Conservation (phyloP, 2,888 invertebrate species). For the Pardosa pseudoannulata region DNA sequence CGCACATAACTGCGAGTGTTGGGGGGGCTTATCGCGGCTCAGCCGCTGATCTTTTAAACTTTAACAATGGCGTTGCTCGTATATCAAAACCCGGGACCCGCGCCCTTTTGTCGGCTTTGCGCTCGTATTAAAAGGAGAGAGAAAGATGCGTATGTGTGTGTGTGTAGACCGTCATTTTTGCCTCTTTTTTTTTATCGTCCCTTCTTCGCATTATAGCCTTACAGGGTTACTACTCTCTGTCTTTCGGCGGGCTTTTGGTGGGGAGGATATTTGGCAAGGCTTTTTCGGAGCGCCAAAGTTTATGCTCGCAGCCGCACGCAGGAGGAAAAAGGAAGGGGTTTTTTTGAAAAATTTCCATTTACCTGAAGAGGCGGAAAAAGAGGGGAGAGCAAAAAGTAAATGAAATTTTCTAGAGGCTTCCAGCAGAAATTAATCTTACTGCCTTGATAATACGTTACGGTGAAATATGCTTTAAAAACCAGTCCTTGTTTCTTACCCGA, state of each 20-base stretch:
- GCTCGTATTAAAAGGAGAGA: slow-evolving; percentile 31
- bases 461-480: too few species aligned
- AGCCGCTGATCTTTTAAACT: slow-evolving; percentile 71
- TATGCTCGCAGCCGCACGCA: too few species aligned
- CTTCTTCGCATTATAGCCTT: slow-evolving; percentile 24
- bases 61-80: slow-evolving; percentile 71
- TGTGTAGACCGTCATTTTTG: slow-evolving; percentile 29
- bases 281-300: neutral
- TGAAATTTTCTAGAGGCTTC: too few species aligned
- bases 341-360: too few species aligned
- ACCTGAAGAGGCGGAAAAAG: too few species aligned
- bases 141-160: slow-evolving; percentile 10
- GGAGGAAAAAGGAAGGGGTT: too few species aligned
- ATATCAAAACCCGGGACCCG: slow-evolving; percentile 62
- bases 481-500: too few species aligned
- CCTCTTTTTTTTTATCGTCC: slow-evolving; percentile 52
- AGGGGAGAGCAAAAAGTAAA: too few species aligned
- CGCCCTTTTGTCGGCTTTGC: slow-evolving; percentile 60
- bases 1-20: slow-evolving; percentile 71
- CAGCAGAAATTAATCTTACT: too few species aligned
- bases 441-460: too few species aligned
- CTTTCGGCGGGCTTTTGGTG: neutral
- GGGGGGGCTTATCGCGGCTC: slow-evolving; percentile 71
- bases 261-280: neutral
- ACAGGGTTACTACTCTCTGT: slow-evolving; percentile 23